Percentiles rank a stretch among this genome's conserved stretches.
Conservation (phyloP, 2,113 vertebrate genomes). For the Phyllostomus hastatus region DNA sequence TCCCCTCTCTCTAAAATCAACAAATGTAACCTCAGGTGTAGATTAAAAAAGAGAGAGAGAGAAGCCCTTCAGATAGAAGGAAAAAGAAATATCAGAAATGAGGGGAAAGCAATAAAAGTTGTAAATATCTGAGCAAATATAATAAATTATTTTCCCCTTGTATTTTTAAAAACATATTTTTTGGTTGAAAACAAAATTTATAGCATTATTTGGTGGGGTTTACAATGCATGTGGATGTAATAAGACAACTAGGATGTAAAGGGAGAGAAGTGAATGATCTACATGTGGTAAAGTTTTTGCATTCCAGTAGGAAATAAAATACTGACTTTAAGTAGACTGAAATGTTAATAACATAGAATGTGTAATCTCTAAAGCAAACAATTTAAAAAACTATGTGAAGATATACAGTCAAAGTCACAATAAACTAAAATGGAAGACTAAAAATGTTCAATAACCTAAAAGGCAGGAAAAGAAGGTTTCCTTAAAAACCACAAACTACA, state of each 20-base stretch:
- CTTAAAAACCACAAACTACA: background rate
- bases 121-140: background rate
- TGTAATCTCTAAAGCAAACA: background rate
- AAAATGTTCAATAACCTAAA: conserved; percentile 22
- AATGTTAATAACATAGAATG: background rate
- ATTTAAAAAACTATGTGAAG: background rate
- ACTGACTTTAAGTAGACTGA: background rate
- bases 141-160: background rate
- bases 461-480: background rate
- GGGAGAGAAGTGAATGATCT: background rate
- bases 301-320: background rate
- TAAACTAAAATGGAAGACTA: conserved; percentile 22
- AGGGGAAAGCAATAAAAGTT: background rate
- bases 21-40: no score
- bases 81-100: background rate
- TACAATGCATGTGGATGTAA: background rate
- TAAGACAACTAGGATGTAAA: background rate
- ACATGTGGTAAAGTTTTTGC: background rate
- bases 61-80: background rate
- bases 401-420: background rate
- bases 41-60: no score
- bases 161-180: background rate
- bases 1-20: no score
- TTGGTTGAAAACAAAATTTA: background rate
- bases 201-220: background rate